A percentile compares a stretch with the other conserved stretches of the same genome.
Conservation (phyloP, 2,888 invertebrate genomes). For the Apoderus coryli region DNA sequence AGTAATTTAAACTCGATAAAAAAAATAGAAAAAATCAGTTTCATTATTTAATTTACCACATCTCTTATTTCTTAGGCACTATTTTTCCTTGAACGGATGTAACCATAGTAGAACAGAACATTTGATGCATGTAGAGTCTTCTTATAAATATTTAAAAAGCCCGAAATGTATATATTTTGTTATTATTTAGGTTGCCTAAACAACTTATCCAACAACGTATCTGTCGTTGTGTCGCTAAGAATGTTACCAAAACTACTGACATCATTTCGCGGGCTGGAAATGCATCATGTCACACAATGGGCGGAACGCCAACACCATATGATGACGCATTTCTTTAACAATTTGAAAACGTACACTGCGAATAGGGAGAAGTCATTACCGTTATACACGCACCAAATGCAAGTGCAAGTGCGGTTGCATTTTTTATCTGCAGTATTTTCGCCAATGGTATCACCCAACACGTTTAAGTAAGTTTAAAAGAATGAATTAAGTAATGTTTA, state of each 20-base stretch:
- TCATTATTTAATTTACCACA: too few species aligned
- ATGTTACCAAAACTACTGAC: conserved; percentile 80
- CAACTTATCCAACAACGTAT: conserved; percentile 27
- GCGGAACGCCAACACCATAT: conserved; percentile 84
- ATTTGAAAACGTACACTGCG: conserved; percentile 59
- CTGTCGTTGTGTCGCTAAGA: conserved; percentile 79
- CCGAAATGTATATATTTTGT: too few species aligned
- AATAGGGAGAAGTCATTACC: conserved; percentile 28
- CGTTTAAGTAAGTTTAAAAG: conserved; percentile 48
- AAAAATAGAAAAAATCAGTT: too few species aligned
- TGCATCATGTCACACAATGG: conserved; percentile 82
- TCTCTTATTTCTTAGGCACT: too few species aligned
- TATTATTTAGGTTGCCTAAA: conserved; percentile 14
- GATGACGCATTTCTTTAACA: conserved; percentile 86
- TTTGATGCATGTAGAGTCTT: too few species aligned
- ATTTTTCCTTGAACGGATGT: too few species aligned
- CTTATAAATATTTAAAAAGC: too few species aligned
- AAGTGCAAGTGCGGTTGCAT: conserved; percentile 80
- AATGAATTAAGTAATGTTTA: too few species aligned
- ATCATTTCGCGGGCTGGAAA: conserved; percentile 75
- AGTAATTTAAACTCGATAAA: too few species aligned
- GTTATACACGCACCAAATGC: conserved; percentile 64
- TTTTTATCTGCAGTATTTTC: conserved; percentile 89
- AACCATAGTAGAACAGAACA: too few species aligned
- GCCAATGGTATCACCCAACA: conserved; percentile 76